These are phyloP conservation scores for Rhodeus uyekii DNA, from an alignment of 2,797 vertebrate genomes.

Conservation along the genomic window DNA sequence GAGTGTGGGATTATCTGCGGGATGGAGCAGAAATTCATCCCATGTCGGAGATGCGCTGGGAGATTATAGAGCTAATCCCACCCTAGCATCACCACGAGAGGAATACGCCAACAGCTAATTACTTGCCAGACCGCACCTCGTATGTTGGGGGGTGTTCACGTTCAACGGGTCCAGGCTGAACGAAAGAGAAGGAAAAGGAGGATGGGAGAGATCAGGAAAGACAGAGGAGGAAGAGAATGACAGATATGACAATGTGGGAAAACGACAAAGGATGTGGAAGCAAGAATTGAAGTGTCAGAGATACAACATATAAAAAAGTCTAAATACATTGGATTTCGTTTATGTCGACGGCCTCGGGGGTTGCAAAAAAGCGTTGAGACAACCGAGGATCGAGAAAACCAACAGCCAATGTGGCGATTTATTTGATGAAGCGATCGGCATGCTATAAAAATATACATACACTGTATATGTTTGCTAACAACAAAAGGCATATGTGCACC, in stretches of 20 bases:
- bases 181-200: constrained; percentile 63
- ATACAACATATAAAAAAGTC: background rate
- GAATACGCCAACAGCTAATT: constrained; percentile 75
- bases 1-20: constrained; percentile 62
- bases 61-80: constrained; percentile 76
- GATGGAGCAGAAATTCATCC: constrained; percentile 64
- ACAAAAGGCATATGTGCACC: no score
- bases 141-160: constrained; percentile 76
- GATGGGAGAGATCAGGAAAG: constrained; percentile 57
- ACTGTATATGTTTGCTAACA: no score
- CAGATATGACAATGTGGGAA: constrained; percentile 38
- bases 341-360: no score
- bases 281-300: constrained; percentile 1
- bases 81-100: constrained; percentile 69
- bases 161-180: constrained; percentile 75
- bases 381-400: no score
- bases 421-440: no score
- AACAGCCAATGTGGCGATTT: no score
- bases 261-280: constrained; percentile 5
- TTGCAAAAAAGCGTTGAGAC: no score
- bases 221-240: constrained; percentile 56
- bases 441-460: no score
- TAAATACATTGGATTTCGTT: no score
- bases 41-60: constrained; percentile 58
- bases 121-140: constrained; percentile 85